These are phyloP conservation scores for Acropternis orthonyx DNA, from an alignment of 2,797 vertebrate species.

Conservation along the genomic window DNA sequence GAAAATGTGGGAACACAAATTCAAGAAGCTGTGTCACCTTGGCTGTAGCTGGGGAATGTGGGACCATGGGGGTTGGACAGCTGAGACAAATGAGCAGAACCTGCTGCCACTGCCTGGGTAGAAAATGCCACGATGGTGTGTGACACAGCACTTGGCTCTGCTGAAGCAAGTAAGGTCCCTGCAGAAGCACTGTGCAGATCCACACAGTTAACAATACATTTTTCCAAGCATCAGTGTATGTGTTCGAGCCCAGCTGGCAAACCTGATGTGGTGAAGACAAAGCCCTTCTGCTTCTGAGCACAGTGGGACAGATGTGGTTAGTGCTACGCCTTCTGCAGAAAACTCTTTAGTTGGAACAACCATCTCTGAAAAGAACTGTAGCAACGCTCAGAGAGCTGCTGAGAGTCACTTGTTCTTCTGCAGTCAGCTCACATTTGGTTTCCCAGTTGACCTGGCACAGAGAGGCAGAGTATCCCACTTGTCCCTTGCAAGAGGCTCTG, in stretches of 20 bases:
- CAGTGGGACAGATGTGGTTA: not conserved
- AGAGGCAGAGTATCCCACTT: not conserved
- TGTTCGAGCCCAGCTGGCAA: not conserved
- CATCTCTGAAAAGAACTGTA: fast-evolving
- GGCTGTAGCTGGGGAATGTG: fast-evolving
- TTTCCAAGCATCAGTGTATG: not conserved
- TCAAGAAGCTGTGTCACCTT: not conserved
- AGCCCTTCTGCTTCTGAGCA: not conserved
- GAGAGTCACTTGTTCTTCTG: not conserved
- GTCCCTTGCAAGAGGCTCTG: not conserved
- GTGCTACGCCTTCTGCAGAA: not conserved
- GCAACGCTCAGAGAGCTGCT: not conserved
- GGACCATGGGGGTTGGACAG: not conserved
- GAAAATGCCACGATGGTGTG: not conserved
- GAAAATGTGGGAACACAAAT: not conserved
- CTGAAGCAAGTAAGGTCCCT: not conserved
- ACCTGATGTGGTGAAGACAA: not conserved
- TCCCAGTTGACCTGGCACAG: not conserved
- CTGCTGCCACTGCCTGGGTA: not conserved
- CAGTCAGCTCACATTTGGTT: not conserved
- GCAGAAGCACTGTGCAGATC: not conserved
- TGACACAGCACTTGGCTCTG: not conserved
- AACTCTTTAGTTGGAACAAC: not conserved
- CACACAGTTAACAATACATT: fast-evolving
- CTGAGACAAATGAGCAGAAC: not conserved